phyloP scores from a whole-genome alignment of 2,113 vertebrate species.

The Malurus alboscapulatus region DNA sequence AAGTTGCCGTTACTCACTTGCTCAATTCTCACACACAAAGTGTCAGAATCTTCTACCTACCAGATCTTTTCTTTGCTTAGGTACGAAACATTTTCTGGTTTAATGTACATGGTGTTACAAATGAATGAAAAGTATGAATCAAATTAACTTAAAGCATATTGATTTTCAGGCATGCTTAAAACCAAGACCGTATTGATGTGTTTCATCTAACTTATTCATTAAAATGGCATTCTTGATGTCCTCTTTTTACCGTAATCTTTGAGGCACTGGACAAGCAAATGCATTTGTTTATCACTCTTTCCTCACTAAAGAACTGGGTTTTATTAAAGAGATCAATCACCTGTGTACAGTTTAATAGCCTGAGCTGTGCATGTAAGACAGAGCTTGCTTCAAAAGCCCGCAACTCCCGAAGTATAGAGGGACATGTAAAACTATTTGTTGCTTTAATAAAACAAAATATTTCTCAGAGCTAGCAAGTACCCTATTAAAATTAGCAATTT shows the following conservation, averaged over 20 bases:
- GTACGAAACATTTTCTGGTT: constrained; percentile 53
- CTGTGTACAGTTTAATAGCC: constrained; percentile 74
- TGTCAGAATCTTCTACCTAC: constrained; percentile 50
- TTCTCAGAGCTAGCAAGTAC: constrained; percentile 23
- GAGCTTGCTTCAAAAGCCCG: constrained; percentile 54
- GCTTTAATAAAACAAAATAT: constrained; percentile 59
- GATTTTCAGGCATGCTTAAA: constrained; percentile 51
- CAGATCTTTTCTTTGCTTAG: not conserved
- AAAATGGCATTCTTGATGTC: constrained; percentile 69
- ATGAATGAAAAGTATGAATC: constrained; percentile 67
- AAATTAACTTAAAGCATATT: constrained; percentile 68
- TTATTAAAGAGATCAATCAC: constrained; percentile 88
- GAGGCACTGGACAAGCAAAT: constrained; percentile 76
- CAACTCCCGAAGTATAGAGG: constrained; percentile 58
- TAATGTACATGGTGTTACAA: constrained; percentile 57
- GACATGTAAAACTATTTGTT: constrained; percentile 56
- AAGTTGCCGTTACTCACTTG: not conserved
- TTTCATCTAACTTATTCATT: constrained; percentile 79
- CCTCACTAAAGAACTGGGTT: constrained; percentile 75
- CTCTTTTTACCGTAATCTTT: constrained; percentile 69
- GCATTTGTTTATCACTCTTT: constrained; percentile 80
- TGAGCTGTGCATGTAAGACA: constrained; percentile 36
- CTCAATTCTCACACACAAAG: constrained; percentile 34
- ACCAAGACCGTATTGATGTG: constrained; percentile 72
- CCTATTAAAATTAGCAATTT: constrained; percentile 50